Base-by-base conservation (phyloP, 2,113 vertebrate genomes). In the Muscicapa adusta region DNA sequence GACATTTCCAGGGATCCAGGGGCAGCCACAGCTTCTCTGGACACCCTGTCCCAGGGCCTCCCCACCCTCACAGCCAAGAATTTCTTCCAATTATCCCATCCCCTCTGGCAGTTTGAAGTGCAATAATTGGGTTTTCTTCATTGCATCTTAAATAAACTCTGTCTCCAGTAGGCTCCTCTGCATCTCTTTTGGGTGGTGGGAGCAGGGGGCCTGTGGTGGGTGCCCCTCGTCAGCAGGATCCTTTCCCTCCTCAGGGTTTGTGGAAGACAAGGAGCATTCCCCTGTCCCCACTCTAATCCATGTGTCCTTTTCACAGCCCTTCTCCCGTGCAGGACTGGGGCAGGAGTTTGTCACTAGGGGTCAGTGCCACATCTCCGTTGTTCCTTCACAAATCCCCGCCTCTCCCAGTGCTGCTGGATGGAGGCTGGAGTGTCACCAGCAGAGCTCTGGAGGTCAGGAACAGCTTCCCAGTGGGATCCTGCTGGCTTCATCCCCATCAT, bases 311-410 rank as follows among this genome's bases (percentile, higher is more conserved):
- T 14, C 6, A 0, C 48, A 4, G 29, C 10, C 65, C 24, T 38
- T 17, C 3, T 24, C 28, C 17, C 6, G 16, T 3, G n/a, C 75
- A 1, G 75, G 50, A 5, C 38, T 6, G 28, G 81, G 73, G 47
- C 57, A 1, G 85, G 40, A 89, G 40, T 40, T 90, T 76, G 96
- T 96, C 96, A 96, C 93, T 88, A 96, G 95, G 66, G 90, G 96
- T 96, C 96, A 96, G 96, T 96, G 96, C 88, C 96, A 95, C 95
- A 40, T 91, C 90, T 96, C 10, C 5, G 4, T 78, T 89, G 60
- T 2, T 26, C 61, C 61, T 45, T 24, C 11, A 1, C 11, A 11
- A 10, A 19, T 34, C 12, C 2, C 75, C 3, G 26, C 60, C 43
- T 79, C 40, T 62, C n/a, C 28, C 38, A 1, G 19, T 0, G 65